Evolutionary conservation across 1,140 invertebrate species (phyloP).

Genomic region (Polypedilum vanderplanki): DNA sequence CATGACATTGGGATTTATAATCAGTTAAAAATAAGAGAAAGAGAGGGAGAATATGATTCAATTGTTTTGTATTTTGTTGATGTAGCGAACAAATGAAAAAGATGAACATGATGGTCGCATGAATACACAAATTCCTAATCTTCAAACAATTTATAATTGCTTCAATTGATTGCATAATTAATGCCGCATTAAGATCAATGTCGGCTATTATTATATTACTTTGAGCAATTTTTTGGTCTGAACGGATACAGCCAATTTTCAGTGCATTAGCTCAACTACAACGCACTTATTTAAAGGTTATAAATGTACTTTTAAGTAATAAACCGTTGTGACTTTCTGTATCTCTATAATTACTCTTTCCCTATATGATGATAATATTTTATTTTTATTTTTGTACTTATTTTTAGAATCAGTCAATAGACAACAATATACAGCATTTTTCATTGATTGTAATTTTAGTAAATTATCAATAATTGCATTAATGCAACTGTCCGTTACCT

Average conservation of each 20-base stretch:
- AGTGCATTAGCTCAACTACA: slow-evolving; percentile 1
- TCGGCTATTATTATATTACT: background rate
- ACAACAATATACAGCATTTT: no score
- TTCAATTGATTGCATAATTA: slow-evolving; percentile 19
- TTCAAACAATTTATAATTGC: background rate
- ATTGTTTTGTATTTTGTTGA: background rate
- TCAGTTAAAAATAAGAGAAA: background rate
- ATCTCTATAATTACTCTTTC: background rate
- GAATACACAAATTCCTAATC: background rate
- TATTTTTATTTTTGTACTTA: no score
- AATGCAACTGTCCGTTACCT: no score
- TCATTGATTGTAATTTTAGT: no score
- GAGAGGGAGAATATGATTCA: background rate
- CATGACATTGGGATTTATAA: slow-evolving; percentile 23
- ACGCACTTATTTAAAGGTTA: background rate
- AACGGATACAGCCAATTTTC: background rate
- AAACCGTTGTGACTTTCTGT: background rate
- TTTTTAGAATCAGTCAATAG: no score
- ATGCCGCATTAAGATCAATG: slow-evolving; percentile 17
- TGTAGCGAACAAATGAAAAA: background rate
- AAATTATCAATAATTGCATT: no score
- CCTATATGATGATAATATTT: background rate
- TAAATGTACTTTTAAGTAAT: background rate
- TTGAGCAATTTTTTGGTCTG: background rate
- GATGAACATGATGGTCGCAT: slow-evolving; percentile 18